Base-by-base conservation (phyloP, 1,140 invertebrate species). In the Pseudomyrmex flavicornis region DNA sequence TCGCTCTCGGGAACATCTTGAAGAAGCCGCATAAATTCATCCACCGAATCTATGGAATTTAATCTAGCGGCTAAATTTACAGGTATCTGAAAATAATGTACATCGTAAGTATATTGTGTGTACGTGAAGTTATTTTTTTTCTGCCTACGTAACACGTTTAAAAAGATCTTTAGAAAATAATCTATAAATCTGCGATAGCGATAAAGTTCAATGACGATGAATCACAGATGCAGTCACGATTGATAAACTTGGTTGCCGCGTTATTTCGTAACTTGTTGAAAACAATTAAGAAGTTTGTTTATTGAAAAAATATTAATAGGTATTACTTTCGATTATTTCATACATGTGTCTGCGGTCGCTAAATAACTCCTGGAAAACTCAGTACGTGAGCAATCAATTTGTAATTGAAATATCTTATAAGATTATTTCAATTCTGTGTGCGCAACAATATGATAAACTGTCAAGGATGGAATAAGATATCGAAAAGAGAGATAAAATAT, bases 21-120 rank as follows among this genome's bases (percentile, higher is more conserved):
- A 12, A 91, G 15, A 8, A 87, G 17, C 0, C 68, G 20, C n/a
- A 88, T 69, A 48, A 91, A 87, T 3, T 91, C 82, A 0, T 91
- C 86, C 0, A 68, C 8, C 0, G 89, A 61, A 0, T 85, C 35
- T 1, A 88, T 62, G 8, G 52, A 62, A 66, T 79, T 88, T 12
- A 91, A 66, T 58, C 20, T 52, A 50, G 46, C 85, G 0, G 79
- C 83, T 15, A 91, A 20, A 26, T 85, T 15, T n/a, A 88, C 13
- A 2, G 72, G 13, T 72, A 20, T 69, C 90, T 92, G 83, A 68
- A 91, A 90, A 50, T 10, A 63, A 20, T 52, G 61, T 22, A 22
- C 20, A 46, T 35, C 35, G 54, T 35, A 66, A 68, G n/a, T 75
- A 35, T 13, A n/a, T 59, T 50, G n/a, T n/a, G 2, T 26, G 0